Evolutionary conservation across 2,888 invertebrate species (phyloP).

Genomic region (Lottia gigantea): DNA sequence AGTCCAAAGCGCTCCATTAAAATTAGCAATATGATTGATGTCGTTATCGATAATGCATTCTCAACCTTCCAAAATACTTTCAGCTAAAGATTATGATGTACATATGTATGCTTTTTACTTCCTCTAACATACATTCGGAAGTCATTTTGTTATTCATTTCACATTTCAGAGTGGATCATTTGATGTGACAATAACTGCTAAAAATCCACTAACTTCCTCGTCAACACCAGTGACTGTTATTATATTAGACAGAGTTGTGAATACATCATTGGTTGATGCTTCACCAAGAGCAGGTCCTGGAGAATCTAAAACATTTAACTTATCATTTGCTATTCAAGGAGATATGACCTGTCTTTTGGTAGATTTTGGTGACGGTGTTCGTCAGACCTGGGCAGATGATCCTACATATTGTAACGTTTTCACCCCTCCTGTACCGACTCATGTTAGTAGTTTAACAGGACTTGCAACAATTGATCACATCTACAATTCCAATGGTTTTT

Average conservation of each 20-base stretch:
- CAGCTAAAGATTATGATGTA: no score
- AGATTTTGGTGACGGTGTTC: constrained; percentile 43
- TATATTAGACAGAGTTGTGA: constrained; percentile 35
- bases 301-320: constrained; percentile 37
- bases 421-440: not conserved
- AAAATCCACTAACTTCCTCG: constrained; percentile 30
- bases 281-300: constrained; percentile 27
- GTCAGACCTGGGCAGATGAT: constrained; percentile 30
- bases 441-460: constrained; percentile 1
- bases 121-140: no score
- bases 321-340: constrained; percentile 44
- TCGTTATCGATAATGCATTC: no score
- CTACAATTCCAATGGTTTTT: constrained; percentile 31
- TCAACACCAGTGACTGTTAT: constrained; percentile 16
- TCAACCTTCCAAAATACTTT: no score
- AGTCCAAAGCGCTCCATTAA: no score
- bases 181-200: constrained; percentile 26
- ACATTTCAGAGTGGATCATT: constrained; percentile 27
- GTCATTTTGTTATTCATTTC: no score
- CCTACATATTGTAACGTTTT: constrained; percentile 23
- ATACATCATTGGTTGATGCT: constrained; percentile 32
- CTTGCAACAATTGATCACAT: constrained; percentile 20
- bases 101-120: no score
- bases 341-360: constrained; percentile 48
- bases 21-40: no score